Conservation (phyloP, 2,888 invertebrate genomes). For the Magallana nippona region DNA sequence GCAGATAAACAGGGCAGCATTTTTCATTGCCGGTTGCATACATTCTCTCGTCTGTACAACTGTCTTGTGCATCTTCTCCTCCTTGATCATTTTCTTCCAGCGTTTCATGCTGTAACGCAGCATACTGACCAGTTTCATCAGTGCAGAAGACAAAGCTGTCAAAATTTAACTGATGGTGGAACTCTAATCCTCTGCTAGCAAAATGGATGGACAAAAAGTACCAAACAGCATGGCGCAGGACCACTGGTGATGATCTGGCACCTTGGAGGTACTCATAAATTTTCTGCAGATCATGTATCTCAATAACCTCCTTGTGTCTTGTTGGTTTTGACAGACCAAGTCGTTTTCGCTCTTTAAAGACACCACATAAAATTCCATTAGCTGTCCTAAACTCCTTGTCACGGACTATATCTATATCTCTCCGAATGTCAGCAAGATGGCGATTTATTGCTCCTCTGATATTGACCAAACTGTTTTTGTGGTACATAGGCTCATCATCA, state of each 20-base stretch:
- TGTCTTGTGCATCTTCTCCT: background rate
- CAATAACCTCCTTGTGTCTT: background rate
- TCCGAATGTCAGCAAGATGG: background rate
- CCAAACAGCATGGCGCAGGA: slow-evolving; percentile 5
- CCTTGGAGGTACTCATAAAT: slow-evolving; percentile 1
- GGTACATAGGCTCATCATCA: background rate
- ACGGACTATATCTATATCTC: background rate
- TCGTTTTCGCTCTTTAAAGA: background rate
- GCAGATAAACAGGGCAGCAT: background rate
- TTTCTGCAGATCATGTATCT: background rate
- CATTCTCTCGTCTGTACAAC: background rate
- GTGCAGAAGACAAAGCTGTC: background rate
- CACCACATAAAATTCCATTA: background rate
- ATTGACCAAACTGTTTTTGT: background rate
- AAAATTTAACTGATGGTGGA: no score
- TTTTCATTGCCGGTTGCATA: background rate
- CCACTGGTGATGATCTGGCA: slow-evolving; percentile 2
- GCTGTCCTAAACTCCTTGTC: background rate
- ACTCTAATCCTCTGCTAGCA: background rate
- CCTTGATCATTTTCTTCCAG: background rate
- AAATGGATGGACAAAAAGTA: background rate
- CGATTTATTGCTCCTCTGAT: background rate
- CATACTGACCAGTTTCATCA: slow-evolving; percentile 7
- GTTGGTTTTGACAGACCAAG: background rate
- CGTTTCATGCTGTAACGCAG: background rate